Conservation (phyloP, 2,888 invertebrate genomes). For the Glyphotaelius pellucidus region DNA sequence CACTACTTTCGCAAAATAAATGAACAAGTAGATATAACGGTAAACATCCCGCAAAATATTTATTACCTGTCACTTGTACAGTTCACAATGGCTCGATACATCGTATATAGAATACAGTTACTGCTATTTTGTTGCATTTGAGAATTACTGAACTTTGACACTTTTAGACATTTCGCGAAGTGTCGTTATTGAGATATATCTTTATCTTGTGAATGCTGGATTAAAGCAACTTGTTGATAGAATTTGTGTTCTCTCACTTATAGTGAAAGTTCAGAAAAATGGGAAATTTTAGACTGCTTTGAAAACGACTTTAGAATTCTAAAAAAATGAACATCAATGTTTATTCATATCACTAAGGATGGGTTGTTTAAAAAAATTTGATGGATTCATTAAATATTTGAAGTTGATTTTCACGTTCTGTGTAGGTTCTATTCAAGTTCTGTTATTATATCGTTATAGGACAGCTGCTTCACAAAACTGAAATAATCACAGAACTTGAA, state of each 20-base stretch:
- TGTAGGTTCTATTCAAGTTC: too few relatives aligned
- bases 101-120: background rate
- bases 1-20: conserved; percentile 47
- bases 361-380: too few relatives aligned
- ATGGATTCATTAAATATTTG: too few relatives aligned
- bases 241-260: background rate
- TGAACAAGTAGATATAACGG: conserved; percentile 17
- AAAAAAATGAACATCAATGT: background rate
- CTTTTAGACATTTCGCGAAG: background rate
- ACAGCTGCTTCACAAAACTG: too few relatives aligned
- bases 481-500: too few relatives aligned
- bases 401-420: too few relatives aligned
- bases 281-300: background rate
- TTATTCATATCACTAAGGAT: too few relatives aligned
- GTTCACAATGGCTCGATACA: background rate
- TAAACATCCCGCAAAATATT: conserved; percentile 18
- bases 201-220: background rate
- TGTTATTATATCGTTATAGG: too few relatives aligned
- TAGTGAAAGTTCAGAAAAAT: background rate
- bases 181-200: background rate
- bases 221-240: background rate
- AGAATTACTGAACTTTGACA: background rate
- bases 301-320: background rate
- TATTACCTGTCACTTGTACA: conserved; percentile 10
- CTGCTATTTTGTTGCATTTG: background rate